These are phyloP conservation scores for Rotaria macrura DNA, from an alignment of 2,888 invertebrate species.

Conservation along the genomic window DNA sequence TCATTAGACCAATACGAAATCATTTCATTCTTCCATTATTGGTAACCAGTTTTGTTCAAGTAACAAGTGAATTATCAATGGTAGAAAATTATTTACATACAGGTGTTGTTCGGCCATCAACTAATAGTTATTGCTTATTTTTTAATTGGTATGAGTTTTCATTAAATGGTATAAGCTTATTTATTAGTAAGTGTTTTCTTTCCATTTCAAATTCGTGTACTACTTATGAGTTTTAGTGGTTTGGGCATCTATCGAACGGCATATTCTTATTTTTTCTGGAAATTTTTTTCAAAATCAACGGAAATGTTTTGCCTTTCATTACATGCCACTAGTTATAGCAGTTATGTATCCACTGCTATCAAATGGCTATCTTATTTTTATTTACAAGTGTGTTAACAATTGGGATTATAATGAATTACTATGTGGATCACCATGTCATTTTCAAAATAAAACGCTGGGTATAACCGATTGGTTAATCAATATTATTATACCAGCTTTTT, in stretches of 20 bases:
- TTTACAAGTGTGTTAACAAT: not conserved
- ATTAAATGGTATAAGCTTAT: not conserved
- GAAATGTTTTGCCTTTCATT: not conserved
- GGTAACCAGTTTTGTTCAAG: not conserved
- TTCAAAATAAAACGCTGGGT: not conserved
- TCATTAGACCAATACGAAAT: not conserved
- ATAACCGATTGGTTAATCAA: not conserved
- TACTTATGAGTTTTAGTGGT: not conserved
- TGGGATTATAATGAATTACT: not conserved
- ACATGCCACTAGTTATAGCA: not conserved
- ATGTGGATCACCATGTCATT: not conserved
- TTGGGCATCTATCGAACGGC: not conserved
- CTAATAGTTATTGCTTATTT: not conserved
- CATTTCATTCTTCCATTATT: not conserved
- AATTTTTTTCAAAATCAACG: not conserved
- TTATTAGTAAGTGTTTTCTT: not conserved
- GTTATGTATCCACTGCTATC: not conserved
- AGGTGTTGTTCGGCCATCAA: not conserved
- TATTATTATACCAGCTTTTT: not conserved
- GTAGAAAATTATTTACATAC: not conserved
- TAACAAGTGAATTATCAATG: not conserved
- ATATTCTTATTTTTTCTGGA: not conserved
- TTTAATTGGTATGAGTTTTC: not conserved
- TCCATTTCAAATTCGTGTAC: not conserved
- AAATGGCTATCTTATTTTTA: not conserved